Conservation (phyloP, 2,797 vertebrate species). For the Sebastes umbrosus region DNA sequence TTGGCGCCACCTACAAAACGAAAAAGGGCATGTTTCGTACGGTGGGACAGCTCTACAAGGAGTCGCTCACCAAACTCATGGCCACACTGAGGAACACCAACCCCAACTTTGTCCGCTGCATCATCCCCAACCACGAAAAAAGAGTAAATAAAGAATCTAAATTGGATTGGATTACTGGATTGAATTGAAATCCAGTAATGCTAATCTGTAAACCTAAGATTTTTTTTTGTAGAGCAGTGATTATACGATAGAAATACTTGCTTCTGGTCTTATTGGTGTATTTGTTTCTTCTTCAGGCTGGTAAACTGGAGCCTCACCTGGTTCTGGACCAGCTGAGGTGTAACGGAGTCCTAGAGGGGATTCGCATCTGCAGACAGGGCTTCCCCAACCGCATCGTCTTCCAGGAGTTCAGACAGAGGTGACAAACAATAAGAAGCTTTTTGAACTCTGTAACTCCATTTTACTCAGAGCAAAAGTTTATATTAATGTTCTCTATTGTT, state of each 20-base stretch:
- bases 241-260: background rate
- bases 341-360: slow-evolving; percentile 97
- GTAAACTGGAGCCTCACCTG: slow-evolving; percentile 94
- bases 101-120: slow-evolving; percentile 98
- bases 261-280: background rate
- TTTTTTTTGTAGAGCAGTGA: background rate
- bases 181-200: background rate
- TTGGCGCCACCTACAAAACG: slow-evolving; percentile 95
- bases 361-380: slow-evolving; percentile 97
- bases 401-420: slow-evolving; percentile 99
- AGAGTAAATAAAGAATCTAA: slow-evolving; percentile 79
- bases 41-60: slow-evolving; percentile 97
- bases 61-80: slow-evolving; percentile 97
- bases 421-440: background rate
- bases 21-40: slow-evolving; percentile 99
- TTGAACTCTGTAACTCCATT: fast-evolving
- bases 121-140: slow-evolving; percentile 99
- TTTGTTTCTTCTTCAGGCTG: slow-evolving; percentile 80
- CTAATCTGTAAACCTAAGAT: background rate
- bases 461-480: background rate
- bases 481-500: slow-evolving; percentile 20
- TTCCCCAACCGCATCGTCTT: slow-evolving; percentile 98
- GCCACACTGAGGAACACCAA: slow-evolving; percentile 97
- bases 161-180: background rate
- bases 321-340: slow-evolving; percentile 97